Conservation (phyloP, 2,888 invertebrate genomes). For the Ametastegia equiseti region DNA sequence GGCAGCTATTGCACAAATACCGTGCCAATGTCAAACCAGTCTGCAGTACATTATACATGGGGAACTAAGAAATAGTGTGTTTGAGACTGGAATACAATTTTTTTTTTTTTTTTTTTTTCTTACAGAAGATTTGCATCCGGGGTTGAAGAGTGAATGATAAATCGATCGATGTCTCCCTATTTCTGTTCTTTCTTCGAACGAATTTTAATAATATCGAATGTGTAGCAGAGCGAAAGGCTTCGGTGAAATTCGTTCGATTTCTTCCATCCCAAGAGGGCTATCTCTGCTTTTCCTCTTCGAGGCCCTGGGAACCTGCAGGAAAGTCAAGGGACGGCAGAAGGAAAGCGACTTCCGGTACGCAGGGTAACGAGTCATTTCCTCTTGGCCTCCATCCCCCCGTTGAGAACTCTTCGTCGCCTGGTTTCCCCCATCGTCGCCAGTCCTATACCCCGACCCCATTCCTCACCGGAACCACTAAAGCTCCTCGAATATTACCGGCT, state of each 20-base stretch:
- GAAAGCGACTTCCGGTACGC: conserved; percentile 70
- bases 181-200: no score
- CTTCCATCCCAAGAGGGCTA: neutral
- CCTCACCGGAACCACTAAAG: conserved; percentile 44
- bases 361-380: conserved; percentile 72
- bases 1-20: no score
- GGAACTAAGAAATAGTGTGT: no score
- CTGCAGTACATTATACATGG: no score
- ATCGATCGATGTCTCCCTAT: no score
- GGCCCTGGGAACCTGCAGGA: no score
- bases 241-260: conserved; percentile 20
- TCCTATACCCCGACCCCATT: conserved; percentile 39
- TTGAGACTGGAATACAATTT: no score
- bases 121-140: neutral
- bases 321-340: conserved; percentile 51
- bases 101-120: neutral
- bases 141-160: no score
- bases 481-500: conserved; percentile 60
- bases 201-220: neutral
- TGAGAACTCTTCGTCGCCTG: conserved; percentile 23
- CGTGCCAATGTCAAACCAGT: no score
- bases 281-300: neutral
- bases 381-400: conserved; percentile 38
- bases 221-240: neutral
- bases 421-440: conserved; percentile 23